These are phyloP conservation scores for Rhabdornis inornatus DNA, from an alignment of 2,113 vertebrate species.

Conservation along the genomic window DNA sequence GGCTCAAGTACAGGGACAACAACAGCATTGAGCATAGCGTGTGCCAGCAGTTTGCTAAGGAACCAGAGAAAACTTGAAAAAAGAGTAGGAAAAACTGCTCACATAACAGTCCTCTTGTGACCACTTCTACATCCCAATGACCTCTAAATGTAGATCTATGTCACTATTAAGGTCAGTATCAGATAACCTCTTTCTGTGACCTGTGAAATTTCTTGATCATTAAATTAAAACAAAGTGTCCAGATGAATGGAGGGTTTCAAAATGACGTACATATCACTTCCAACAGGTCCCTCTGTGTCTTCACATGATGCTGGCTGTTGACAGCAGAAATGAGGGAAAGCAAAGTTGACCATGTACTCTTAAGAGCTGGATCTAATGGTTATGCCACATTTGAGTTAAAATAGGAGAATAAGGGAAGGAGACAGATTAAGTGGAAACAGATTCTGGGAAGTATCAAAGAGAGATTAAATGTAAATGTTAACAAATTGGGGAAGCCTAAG, in stretches of 20 bases:
- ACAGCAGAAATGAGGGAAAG: neutral
- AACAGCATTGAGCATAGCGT: neutral
- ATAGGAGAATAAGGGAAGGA: neutral
- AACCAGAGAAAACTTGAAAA: neutral
- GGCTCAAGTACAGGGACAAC: neutral
- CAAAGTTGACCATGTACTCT: neutral
- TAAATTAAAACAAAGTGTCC: neutral
- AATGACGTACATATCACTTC: neutral
- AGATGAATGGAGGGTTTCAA: neutral
- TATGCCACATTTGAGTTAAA: neutral
- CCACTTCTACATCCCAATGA: neutral
- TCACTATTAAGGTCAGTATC: neutral
- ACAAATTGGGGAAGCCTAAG: neutral
- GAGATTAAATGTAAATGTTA: conserved; percentile 34
- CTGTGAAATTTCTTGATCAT: neutral
- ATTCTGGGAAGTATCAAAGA: neutral
- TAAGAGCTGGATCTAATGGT: neutral
- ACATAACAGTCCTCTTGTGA: neutral
- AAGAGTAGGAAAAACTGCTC: neutral
- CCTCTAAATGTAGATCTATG: neutral
- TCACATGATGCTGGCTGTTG: neutral
- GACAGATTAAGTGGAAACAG: neutral
- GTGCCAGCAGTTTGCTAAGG: neutral
- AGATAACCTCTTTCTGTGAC: neutral
- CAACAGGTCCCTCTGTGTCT: neutral